Conservation (phyloP, 2,113 vertebrate species). For the Callaeas wilsoni region DNA sequence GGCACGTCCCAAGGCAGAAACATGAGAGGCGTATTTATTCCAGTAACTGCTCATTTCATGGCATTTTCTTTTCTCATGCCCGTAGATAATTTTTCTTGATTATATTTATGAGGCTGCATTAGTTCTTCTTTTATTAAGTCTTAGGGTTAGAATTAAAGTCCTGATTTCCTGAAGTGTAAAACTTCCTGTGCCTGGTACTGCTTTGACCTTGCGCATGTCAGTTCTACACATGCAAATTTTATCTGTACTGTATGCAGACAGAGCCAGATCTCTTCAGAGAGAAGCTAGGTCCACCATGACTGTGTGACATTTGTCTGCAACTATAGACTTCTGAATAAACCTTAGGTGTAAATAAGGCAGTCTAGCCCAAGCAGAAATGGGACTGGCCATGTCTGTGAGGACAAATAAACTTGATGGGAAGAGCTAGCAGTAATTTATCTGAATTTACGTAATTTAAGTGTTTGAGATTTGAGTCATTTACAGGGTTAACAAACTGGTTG, state of each 20-base stretch:
- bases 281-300: neutral
- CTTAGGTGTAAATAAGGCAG: neutral
- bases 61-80: neutral
- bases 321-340: neutral
- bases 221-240: neutral
- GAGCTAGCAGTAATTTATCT: neutral
- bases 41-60: neutral
- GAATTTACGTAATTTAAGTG: neutral
- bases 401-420: neutral
- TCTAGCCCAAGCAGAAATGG: neutral
- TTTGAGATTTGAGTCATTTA: neutral
- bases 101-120: neutral
- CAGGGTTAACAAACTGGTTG: neutral
- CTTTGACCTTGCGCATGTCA: neutral
- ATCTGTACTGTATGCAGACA: neutral
- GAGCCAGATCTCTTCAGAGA: neutral
- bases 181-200: neutral
- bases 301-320: neutral
- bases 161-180: neutral
- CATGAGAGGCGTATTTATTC: neutral
- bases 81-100: neutral
- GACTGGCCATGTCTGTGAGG: neutral
- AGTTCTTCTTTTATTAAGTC: neutral
- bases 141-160: neutral
- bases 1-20: neutral